These are phyloP conservation scores for Psittacus erithacus DNA, from an alignment of 2,113 vertebrate species.

Conservation along the genomic window DNA sequence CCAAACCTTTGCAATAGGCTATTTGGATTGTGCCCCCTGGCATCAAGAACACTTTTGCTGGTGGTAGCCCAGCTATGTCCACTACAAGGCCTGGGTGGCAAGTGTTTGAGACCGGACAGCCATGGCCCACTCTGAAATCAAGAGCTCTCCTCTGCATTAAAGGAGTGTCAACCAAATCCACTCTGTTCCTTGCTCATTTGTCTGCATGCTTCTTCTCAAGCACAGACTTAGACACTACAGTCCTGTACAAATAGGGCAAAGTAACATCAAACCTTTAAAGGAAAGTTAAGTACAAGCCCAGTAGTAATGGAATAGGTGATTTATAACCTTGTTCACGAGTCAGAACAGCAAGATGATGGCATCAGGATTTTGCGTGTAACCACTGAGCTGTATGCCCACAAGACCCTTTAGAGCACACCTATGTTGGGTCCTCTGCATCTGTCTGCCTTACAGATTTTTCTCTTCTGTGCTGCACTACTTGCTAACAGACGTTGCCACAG, in stretches of 20 bases:
- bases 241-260: not conserved
- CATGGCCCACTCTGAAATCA: not conserved
- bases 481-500: not conserved
- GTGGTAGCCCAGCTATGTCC: not conserved
- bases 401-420: not conserved
- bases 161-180: not conserved
- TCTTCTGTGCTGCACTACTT: not conserved
- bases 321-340: not conserved
- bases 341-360: not conserved
- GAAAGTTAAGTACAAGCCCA: not conserved
- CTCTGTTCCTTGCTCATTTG: not conserved
- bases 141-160: not conserved
- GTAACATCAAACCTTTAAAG: not conserved
- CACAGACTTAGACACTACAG: not conserved
- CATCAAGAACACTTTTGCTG: not conserved
- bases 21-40: not conserved
- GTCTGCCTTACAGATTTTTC: not conserved
- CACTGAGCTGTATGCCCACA: rapidly evolving
- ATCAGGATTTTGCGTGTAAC: not conserved
- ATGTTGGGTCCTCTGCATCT: not conserved
- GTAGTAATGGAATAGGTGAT: not conserved
- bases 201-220: not conserved
- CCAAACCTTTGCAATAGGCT: not conserved
- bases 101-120: not conserved
- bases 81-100: not conserved